These are phyloP conservation scores for Gryon sp. DNA, from an alignment of 1,140 invertebrate species.

Conservation along the genomic window DNA sequence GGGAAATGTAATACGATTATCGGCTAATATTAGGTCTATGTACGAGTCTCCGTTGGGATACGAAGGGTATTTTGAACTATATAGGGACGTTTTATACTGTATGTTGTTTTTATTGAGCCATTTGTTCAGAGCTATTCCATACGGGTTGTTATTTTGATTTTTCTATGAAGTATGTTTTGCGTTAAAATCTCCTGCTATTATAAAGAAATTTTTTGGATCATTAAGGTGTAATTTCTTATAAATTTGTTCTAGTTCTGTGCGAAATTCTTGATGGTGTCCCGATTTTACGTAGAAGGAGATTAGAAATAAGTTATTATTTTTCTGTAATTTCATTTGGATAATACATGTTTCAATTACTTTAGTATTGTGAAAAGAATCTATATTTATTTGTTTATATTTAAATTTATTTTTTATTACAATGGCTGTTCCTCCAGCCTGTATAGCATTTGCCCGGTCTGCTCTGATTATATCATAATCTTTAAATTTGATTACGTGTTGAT, in stretches of 20 bases:
- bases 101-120: slow-evolving; percentile 24
- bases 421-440: slow-evolving; percentile 12
- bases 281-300: slow-evolving; percentile 23
- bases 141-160: slow-evolving; percentile 17
- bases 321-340: slow-evolving; percentile 15
- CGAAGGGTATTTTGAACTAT: slow-evolving; percentile 8
- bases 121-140: slow-evolving; percentile 10
- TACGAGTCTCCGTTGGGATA: slow-evolving; percentile 15
- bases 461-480: slow-evolving; percentile 5
- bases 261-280: slow-evolving; percentile 17
- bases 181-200: slow-evolving; percentile 49
- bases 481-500: not conserved
- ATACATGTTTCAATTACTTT: slow-evolving; percentile 46
- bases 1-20: not conserved
- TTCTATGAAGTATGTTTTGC: slow-evolving; percentile 32
- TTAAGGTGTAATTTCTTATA: slow-evolving; percentile 13
- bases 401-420: slow-evolving; percentile 36
- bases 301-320: slow-evolving; percentile 11
- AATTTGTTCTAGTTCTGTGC: slow-evolving; percentile 2
- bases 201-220: slow-evolving; percentile 21
- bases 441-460: slow-evolving; percentile 5
- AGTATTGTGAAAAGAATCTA: slow-evolving; percentile 15
- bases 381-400: slow-evolving; percentile 55
- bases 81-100: slow-evolving; percentile 5
- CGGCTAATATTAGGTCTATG: slow-evolving; percentile 16